Evolutionary conservation across 2,888 invertebrate genomes (phyloP).

Genomic region (Drosophila pseudotalamancana): DNA sequence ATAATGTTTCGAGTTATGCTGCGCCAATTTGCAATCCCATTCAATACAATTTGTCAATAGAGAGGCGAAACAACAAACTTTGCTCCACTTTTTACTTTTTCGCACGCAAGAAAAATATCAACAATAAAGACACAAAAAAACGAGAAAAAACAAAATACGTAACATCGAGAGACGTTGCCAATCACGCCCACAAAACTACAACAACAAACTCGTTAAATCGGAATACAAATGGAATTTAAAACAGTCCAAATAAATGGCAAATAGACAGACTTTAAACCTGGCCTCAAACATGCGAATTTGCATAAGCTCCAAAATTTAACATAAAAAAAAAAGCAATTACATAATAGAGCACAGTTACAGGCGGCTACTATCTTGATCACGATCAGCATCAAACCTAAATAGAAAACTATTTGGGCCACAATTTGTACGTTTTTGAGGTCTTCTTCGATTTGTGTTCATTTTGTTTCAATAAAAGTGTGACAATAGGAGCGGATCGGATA

Average conservation of each 20-base stretch:
- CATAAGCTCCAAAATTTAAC: slow-evolving; percentile 50
- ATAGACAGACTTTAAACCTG: slow-evolving; percentile 28
- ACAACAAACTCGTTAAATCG: slow-evolving; percentile 11
- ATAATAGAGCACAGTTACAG: slow-evolving; percentile 58
- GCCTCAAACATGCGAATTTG: slow-evolving; percentile 56
- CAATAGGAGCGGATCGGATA: not conserved
- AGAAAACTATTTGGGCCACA: slow-evolving; percentile 39
- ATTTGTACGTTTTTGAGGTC: slow-evolving; percentile 62
- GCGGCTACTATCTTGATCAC: slow-evolving; percentile 30
- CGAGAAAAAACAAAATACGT: slow-evolving; percentile 35
- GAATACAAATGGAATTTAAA: slow-evolving; percentile 61
- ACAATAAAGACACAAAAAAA: slow-evolving; percentile 9
- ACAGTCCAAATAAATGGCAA: slow-evolving; percentile 26
- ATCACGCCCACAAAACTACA: slow-evolving; percentile 51
- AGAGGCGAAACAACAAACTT: slow-evolving; percentile 48
- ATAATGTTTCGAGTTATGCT: slow-evolving; percentile 52
- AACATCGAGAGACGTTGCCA: slow-evolving; percentile 45
- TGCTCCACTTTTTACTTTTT: slow-evolving; percentile 66
- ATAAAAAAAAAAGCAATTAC: slow-evolving; percentile 56
- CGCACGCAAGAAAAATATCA: slow-evolving; percentile 51
- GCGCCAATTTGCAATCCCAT: slow-evolving; percentile 50
- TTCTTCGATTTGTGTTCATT: slow-evolving; percentile 17
- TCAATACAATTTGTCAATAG: slow-evolving; percentile 61
- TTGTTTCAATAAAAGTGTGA: not conserved
- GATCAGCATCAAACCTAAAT: slow-evolving; percentile 17